phyloP scores from a whole-genome alignment of 2,888 invertebrate species.

The Tubulanus polymorphus region DNA sequence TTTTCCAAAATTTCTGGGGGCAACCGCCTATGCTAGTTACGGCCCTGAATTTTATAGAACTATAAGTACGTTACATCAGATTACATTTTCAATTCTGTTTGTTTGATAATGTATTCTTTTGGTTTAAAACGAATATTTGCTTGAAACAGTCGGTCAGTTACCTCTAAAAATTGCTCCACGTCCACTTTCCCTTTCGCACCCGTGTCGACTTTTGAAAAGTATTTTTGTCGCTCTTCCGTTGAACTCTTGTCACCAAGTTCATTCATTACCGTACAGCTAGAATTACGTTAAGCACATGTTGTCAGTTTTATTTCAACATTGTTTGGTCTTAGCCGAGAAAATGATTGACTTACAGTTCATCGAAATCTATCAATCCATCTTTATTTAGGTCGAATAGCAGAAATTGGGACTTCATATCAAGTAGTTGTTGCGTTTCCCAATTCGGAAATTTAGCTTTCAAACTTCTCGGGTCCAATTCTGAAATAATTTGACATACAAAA shows the following conservation, averaged over 20 bases:
- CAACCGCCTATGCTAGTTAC: neutral
- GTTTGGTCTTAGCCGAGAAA: too few relatives aligned
- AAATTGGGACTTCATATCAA: neutral
- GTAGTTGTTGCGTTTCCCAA: neutral
- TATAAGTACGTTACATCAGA: too few relatives aligned
- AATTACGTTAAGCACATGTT: too few relatives aligned
- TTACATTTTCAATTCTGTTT: too few relatives aligned
- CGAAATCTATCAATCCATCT: neutral
- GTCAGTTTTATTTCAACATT: too few relatives aligned
- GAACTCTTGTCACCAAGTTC: neutral
- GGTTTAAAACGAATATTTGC: neutral
- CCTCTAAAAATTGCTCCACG: neutral
- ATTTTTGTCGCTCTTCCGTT: neutral
- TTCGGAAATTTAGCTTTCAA: neutral
- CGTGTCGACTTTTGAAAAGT: neutral
- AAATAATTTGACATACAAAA: neutral
- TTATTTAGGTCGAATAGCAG: neutral
- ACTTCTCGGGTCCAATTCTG: too few relatives aligned
- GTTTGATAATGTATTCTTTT: neutral
- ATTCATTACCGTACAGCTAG: too few relatives aligned
- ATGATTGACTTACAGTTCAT: slow-evolving; percentile 1
- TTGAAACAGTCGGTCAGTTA: too few relatives aligned
- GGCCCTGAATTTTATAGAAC: too few relatives aligned
- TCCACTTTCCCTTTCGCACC: neutral
- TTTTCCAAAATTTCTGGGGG: neutral